Base-by-base conservation (phyloP, 1,140 invertebrate species). In the Drosophila rufa region DNA sequence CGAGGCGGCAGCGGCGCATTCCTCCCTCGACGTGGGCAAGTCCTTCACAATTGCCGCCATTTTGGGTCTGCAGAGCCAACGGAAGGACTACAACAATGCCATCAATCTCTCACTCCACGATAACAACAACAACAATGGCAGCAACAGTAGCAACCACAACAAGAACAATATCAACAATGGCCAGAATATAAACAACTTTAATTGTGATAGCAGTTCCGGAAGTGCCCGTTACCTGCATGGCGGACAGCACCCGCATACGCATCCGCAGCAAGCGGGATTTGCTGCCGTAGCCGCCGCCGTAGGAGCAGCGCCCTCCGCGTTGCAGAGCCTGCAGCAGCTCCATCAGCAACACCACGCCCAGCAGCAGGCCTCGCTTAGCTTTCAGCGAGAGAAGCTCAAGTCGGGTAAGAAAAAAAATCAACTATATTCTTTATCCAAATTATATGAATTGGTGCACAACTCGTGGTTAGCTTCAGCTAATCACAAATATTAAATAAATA, bases 1-100 rank as follows among this genome's bases (percentile, higher is more conserved):
- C 42, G 75, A 91, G 58, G 91, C 81, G 45, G 86, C 87, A 82
- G 79, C 91, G 75, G 83, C 87, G 75, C 87, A 89, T 85, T 92
- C 92, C 78, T 86, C 92, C 75, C 86, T 93, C 69, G 92, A 93
- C 67, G 90, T 92, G 66, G 92, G 93, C 30, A 96, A 96, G 84
- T 96, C 96, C 2, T 97, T 97, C 83, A 97, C 96, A 19, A 97
- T 97, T 80, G 96, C 96, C 71, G 96, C 96, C 17, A 97, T 97
- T 80, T 94, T 97, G n/a, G 96, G 96, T 8, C 93, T 96, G 55
- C 93, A 93, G 48, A 84, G 57, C 56, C 85, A 89, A 27, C 77
- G 85, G n/a, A 92, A 93, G 70, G 92, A 93, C 51, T 92, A 92
- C 79, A 92, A 91, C 79, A 92, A 91, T 79, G 92, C 91, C 62